These are phyloP conservation scores for Actinostola sp. DNA, from an alignment of 92 coral and sea anemone genomes.

Conservation along the genomic window DNA sequence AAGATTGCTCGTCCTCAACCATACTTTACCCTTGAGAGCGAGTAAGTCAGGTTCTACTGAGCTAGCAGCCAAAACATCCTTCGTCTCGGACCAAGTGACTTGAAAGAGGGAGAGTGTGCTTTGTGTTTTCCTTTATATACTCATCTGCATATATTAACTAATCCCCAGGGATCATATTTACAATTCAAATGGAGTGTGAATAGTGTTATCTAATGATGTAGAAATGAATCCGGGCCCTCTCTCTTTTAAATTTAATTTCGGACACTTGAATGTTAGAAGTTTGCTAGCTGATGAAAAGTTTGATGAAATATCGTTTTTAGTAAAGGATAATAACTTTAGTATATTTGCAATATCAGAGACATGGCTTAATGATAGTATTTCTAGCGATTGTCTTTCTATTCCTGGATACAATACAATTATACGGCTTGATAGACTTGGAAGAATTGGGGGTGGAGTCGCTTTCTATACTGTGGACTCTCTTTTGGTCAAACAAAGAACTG, in stretches of 20 bases:
- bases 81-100: too few relatives aligned
- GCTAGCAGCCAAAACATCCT: too few relatives aligned
- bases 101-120: too few relatives aligned
- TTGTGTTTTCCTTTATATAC: too few relatives aligned
- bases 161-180: too few relatives aligned
- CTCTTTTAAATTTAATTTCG: slow-evolving; percentile 7
- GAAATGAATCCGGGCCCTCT: slow-evolving; percentile 48
- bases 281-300: slow-evolving; percentile 37
- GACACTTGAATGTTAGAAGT: slow-evolving; percentile 33
- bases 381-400: slow-evolving; percentile 28
- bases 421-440: slow-evolving; percentile 36
- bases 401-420: slow-evolving; percentile 35
- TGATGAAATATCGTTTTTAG: slow-evolving; percentile 49
- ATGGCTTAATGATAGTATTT: slow-evolving; percentile 25
- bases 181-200: too few relatives aligned
- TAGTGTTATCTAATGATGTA: slow-evolving; percentile 21
- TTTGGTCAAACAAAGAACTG: slow-evolving; percentile 42
- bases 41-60: too few relatives aligned
- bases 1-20: too few relatives aligned
- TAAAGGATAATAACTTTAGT: slow-evolving; percentile 33
- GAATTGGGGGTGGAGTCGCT: slow-evolving; percentile 46
- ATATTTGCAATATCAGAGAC: slow-evolving; percentile 54
- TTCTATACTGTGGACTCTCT: slow-evolving; percentile 28
- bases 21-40: too few relatives aligned
- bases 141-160: too few relatives aligned